Percentiles rank a stretch among this genome's conserved stretches.
phyloP scores from a whole-genome alignment of 2,113 vertebrate genomes.

The Siniperca knerii region DNA sequence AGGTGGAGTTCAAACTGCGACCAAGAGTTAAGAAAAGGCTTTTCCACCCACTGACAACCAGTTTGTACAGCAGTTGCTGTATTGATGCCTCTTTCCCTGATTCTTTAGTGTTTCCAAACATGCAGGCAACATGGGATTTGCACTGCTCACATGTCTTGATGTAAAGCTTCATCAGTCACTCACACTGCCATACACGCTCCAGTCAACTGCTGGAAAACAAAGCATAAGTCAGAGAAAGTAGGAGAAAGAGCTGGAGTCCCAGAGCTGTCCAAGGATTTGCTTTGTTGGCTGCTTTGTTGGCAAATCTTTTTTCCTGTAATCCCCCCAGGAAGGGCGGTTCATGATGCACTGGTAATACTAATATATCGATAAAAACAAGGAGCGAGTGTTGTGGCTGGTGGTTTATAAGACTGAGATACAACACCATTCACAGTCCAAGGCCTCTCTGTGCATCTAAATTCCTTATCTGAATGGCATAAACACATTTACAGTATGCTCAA shows the following conservation, averaged over 20 bases:
- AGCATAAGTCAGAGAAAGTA: conserved; percentile 12
- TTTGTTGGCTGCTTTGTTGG: conserved; percentile 54
- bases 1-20: neutral
- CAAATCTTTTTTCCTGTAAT: conserved; percentile 28
- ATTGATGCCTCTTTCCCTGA: neutral
- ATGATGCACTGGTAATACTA: conserved; percentile 27
- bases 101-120: conserved; percentile 20
- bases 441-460: neutral
- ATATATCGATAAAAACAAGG: conserved; percentile 24
- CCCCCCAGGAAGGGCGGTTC: neutral
- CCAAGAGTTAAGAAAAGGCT: neutral
- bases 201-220: conserved; percentile 35
- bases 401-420: neutral
- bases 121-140: neutral
- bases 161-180: conserved; percentile 41
- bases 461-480: neutral
- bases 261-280: conserved; percentile 44
- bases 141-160: conserved; percentile 14
- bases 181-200: conserved; percentile 20
- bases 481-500: neutral
- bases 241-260: conserved; percentile 45
- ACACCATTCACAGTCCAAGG: neutral
- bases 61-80: neutral
- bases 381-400: neutral
- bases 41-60: neutral